Evolutionary conservation across 1,140 invertebrate species (phyloP), one percentile per base, ranked within the genome.

Genomic region (Drosophila eugracilis): DNA sequence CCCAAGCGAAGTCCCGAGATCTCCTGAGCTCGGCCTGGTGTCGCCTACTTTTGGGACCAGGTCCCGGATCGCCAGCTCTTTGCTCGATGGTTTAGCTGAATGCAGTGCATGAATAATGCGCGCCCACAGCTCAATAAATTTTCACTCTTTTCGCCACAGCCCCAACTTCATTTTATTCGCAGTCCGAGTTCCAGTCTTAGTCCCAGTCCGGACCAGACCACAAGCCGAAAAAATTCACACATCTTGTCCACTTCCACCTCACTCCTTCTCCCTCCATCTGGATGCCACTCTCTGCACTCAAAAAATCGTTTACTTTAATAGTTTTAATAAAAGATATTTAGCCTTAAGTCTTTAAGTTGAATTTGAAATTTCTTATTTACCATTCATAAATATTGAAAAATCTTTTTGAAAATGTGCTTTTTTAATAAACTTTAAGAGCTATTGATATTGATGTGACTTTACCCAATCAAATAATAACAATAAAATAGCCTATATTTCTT

Each of bases 121-220:
- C 86, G 86, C 86, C 86, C 86, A 90, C 86, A 90, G 86, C 86
- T 90, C 78, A 90, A 90, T 90, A 90, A 90, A 90, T 90, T 86
- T 90, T 90, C 79, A 88, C 83, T 90, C 77, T 79, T 89, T 85
- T 89, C 77, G 85, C 85, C 85, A 86, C 75, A 88, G 77, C 73
- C 45, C 47, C 41, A 60, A 55, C 55, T 57, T 22, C 4, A 41
- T 30, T 53, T 28, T 21, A 42, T 32, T 45, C 45, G 50, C 28
- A 62, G 70, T 41, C 52, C 26, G 3, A 47, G 32, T 26, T 36
- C 47, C 60, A 41, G 60, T 66, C 45, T 52, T 22, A 48, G 77
- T 65, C 54, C 37, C 50, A 44, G 47, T 59, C 45, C 60, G 77
- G 57, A 54, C 37, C 50, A 44, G 47, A 67, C 45, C 60, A 48